Evolutionary conservation across 2,797 vertebrate genomes (phyloP), one percentile per base, ranked within the genome.

Genomic region (Anas bahamensis): DNA sequence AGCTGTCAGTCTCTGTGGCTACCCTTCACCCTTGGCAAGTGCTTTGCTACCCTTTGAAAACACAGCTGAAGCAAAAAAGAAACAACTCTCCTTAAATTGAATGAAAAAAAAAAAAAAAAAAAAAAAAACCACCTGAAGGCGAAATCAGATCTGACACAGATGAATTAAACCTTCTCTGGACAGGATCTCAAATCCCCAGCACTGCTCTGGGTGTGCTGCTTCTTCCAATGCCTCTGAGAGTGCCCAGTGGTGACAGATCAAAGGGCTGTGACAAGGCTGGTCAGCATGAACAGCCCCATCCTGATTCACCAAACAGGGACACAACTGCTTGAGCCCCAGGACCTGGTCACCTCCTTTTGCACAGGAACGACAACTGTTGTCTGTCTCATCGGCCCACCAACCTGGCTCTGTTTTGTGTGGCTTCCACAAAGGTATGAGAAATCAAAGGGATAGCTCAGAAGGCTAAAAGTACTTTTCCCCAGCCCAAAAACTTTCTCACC

Each of bases 231-330:
- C 37, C 41, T 63, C 63, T 0, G 1, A 72, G 59, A 23, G 23
- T 59, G 37, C 31, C 23, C 35, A 1, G 1, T 13, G 23, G 28
- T 0, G 2, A 39, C 55, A 71, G 53, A n/a, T 3, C 15, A 22
- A 68, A 71, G 39, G 23, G 12, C 18, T 64, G 55, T 14, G 28
- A 57, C 26, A 14, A 28, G 31, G 35, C 23, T 82, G 31, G n/a
- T 57, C 42, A 61, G 53, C 1, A 1, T 33, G 39, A 74, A n/a
- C 41, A 21, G 52, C 23, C 11, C 39, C 52, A 56, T 35, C 29
- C 29, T 53, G 37, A 41, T 66, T 59, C 63, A 53, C 66, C 37
- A 21, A 26, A 13, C 1, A 13, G 12, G 48, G 31, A 28, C 41
- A 52, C 13, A 14, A 33, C 23, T 2, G 0, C 31, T 37, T 65